Base-by-base conservation (phyloP, 1,140 invertebrate genomes). In the Drosophila truncata region DNA sequence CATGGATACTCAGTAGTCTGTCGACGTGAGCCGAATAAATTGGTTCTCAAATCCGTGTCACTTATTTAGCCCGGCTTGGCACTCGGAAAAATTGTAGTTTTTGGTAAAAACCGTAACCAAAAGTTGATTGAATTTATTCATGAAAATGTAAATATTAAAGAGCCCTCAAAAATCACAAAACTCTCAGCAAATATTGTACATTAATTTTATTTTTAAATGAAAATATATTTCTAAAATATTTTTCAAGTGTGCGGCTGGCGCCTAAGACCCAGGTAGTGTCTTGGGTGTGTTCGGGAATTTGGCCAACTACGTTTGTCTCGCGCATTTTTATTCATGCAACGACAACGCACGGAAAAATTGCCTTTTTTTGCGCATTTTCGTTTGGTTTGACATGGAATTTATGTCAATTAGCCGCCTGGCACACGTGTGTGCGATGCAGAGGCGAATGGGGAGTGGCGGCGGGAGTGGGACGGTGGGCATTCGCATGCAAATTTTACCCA, bases 21-120 rank as follows among this genome's bases (percentile, higher is more conserved):
- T 37, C 44, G 59, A 85, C 84, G 88, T 82, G 79, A 73, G 50
- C 64, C 67, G 88, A 72, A 88, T 91, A 80, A 87, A 82, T 85
- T 65, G 81, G 67, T 64, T 71, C 72, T 86, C 76, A 75, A 78
- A 91, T 83, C 87, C 87, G 88, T 91, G 90, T 90, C 90, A 86
- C 78, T 80, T 65, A 91, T 54, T 65, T 77, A 60, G 72, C 69
- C 73, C 62, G 50, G 18, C 18, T 27, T 35, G 41, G 37, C 62
- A 69, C 66, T 35, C 1, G 13, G 37, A 33, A 41, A 42, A 69
- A 67, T 16, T 25, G 3, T 8, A 13, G 20, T 23, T 23, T 23
- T 20, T 1, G 4, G n/a, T 4, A 20, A 42, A 41, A 39, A 18
- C 8, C 7, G 7, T 1, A 39, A n/a, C 7, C 37, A n/a, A n/a